Base-by-base conservation (phyloP, 1,140 invertebrate species). In the Bombyx mandarina region DNA sequence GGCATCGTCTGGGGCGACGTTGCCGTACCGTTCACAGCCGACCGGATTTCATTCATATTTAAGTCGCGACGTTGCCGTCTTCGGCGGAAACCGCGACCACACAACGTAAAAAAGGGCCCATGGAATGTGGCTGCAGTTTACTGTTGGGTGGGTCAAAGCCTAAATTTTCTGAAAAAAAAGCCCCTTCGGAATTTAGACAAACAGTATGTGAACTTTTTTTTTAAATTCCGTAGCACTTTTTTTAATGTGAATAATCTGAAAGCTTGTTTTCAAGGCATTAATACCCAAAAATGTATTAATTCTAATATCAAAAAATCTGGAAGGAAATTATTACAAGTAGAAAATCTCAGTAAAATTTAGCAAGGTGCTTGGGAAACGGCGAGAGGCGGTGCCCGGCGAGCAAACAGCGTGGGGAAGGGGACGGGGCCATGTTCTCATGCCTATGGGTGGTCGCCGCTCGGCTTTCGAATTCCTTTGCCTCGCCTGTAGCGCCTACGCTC, bases 1-100 rank as follows among this genome's bases (percentile, higher is more conserved):
- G 72, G 73, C 74, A 60, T 71, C 79, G 82, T 80, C 82, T 82
- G 72, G 73, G 43, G 84, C 82, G 77, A 78, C 76, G 84, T 87
- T 87, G 84, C 84, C 84, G 59, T 61, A 42, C 78, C 79, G 80
- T 56, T 64, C 75, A 69, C 73, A 61, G 73, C 63, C 75, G 76
- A 81, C 79, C 75, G 82, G 82, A 82, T 86, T 87, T 87, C 84
- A 87, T 87, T 87, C 84, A 87, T 87, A 85, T 87, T 83, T 87
- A 76, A 83, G 73, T 75, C 73, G 79, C 81, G 81, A 68, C 79
- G 84, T 87, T 87, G 84, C 84, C 82, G 81, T 77, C 71, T 73
- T 73, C 79, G 79, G 76, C 84, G 84, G 84, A 87, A 87, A 85
- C 82, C 79, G 79, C 80, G 81, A 82, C 81, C 79, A 83, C 81